A percentile compares a stretch with the other conserved stretches of the same genome.
Evolutionary conservation across 2,113 vertebrate genomes (phyloP).

Genomic region (Grallaria varia): DNA sequence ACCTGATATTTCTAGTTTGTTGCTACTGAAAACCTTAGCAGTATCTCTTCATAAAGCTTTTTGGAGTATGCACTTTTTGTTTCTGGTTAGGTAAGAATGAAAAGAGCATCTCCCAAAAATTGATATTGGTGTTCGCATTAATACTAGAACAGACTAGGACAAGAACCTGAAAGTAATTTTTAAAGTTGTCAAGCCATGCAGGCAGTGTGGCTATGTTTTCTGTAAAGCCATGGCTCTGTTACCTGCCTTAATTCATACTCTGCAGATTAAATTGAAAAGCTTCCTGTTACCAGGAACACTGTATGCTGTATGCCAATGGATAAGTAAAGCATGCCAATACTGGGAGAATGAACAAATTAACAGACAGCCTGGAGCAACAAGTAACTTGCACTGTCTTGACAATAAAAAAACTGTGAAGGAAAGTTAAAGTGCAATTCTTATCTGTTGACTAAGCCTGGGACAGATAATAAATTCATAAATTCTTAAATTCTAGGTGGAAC

Average conservation of each 20-base stretch:
- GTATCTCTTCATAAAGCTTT: background rate
- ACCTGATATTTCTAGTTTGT: background rate
- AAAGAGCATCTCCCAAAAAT: background rate
- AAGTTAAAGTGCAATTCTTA: conserved; percentile 35
- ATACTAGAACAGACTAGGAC: background rate
- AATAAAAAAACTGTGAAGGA: background rate
- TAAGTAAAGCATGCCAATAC: conserved; percentile 24
- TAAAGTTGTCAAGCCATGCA: background rate
- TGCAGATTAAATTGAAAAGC: conserved; percentile 50
- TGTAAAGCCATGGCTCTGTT: background rate
- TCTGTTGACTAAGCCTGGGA: conserved; percentile 39
- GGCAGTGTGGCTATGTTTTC: background rate
- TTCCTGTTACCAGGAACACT: conserved; percentile 34
- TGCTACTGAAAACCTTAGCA: background rate
- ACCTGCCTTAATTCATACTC: conserved; percentile 20
- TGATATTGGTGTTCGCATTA: background rate
- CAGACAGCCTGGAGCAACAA: conserved; percentile 25
- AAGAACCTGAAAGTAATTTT: background rate
- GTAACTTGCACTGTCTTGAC: conserved; percentile 46
- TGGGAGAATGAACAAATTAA: conserved; percentile 52
- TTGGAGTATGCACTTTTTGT: background rate
- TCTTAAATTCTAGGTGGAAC: conserved; percentile 46
- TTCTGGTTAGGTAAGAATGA: background rate
- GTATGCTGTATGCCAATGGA: conserved; percentile 18
- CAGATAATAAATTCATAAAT: conserved; percentile 57